A percentile compares a stretch with the other conserved stretches of the same genome.
Conservation (phyloP, 2,797 vertebrate species). For the Amblyopsis hoosieri region DNA sequence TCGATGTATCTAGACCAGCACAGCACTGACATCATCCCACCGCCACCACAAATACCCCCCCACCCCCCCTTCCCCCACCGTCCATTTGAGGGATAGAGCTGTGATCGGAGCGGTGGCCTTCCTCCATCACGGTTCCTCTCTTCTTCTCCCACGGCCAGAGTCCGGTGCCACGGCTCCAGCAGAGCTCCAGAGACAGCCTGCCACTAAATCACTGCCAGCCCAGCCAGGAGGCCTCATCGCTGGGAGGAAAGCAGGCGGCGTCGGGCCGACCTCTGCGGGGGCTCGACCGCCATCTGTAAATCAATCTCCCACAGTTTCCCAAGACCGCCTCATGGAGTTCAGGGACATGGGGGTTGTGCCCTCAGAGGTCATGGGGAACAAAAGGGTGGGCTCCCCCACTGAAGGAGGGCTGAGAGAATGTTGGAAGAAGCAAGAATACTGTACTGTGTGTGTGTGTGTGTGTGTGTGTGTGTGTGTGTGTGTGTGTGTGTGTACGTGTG, state of each 20-base stretch:
- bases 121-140: constrained; percentile 6
- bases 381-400: too few relatives aligned
- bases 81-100: too few relatives aligned
- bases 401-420: too few relatives aligned
- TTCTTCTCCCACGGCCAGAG: constrained; percentile 62
- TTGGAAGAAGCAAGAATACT: not conserved
- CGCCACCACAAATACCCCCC: too few relatives aligned
- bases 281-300: constrained; percentile 44
- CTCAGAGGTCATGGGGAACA: too few relatives aligned
- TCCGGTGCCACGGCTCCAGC: constrained; percentile 50
- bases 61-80: too few relatives aligned
- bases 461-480: not conserved
- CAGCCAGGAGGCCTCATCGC: constrained; percentile 39
- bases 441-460: not conserved
- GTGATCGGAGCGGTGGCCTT: too few relatives aligned
- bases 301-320: too few relatives aligned
- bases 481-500: constrained; percentile 6
- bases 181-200: constrained; percentile 41
- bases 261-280: constrained; percentile 60
- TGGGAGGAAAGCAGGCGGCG: constrained; percentile 63
- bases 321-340: too few relatives aligned
- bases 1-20: too few relatives aligned
- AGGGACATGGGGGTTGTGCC: too few relatives aligned
- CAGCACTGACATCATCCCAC: too few relatives aligned
- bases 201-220: constrained; percentile 20